These are phyloP conservation scores for Betta splendens DNA, from an alignment of 2,797 vertebrate genomes.

Conservation along the genomic window DNA sequence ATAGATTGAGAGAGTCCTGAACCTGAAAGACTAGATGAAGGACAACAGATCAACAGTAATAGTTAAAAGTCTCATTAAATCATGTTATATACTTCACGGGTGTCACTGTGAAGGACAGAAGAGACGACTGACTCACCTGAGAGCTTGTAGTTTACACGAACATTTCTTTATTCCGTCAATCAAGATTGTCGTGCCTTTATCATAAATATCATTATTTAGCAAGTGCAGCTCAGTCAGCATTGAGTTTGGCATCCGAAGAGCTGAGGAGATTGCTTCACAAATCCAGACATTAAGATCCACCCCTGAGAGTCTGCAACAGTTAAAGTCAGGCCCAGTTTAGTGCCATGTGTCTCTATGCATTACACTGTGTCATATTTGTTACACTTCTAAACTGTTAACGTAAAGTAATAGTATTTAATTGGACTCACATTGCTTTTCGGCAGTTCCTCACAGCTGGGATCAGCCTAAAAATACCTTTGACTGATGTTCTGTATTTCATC, in stretches of 20 bases:
- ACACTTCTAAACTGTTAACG: background rate
- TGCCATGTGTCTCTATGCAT: no score
- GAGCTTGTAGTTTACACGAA: constrained; percentile 30
- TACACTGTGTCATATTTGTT: background rate
- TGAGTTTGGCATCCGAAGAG: constrained; percentile 33
- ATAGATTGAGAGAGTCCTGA: fast-evolving
- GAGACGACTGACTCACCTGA: constrained; percentile 32
- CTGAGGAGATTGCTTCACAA: constrained; percentile 29
- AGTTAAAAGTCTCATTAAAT: no score
- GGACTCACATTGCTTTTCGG: constrained; percentile 30
- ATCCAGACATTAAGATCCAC: fast-evolving
- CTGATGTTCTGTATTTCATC: constrained; percentile 44
- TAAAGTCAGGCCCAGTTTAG: background rate
- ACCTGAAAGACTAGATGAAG: constrained; percentile 29
- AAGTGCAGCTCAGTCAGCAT: constrained; percentile 43
- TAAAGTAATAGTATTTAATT: no score
- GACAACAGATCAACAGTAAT: background rate
- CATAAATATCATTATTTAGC: fast-evolving
- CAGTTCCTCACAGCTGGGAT: constrained; percentile 44
- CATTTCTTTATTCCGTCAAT: constrained; percentile 22
- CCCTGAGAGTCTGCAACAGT: constrained; percentile 32
- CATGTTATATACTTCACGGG: background rate
- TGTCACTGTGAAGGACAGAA: background rate
- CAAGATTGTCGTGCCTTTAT: background rate
- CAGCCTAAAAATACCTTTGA: constrained; percentile 27